Evolutionary conservation across 1,140 invertebrate species (phyloP).

Genomic region (Magallana angulata): DNA sequence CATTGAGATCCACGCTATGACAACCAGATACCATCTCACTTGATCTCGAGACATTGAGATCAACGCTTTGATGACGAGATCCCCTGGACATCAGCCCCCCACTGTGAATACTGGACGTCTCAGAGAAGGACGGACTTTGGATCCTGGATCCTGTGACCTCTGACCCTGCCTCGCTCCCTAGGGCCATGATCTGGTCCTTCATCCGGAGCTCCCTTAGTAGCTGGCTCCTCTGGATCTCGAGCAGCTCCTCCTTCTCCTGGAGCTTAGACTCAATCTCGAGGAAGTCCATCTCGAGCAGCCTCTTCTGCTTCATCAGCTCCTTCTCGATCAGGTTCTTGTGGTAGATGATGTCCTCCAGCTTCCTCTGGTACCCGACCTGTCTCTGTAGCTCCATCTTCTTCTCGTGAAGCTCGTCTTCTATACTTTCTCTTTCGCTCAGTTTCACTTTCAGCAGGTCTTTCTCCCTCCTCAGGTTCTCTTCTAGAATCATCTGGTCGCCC

Average conservation of each 20-base stretch:
- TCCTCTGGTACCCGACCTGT: constrained; percentile 64
- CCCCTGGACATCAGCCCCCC: background rate
- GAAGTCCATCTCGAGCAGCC: constrained; percentile 72
- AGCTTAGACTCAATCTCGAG: constrained; percentile 70
- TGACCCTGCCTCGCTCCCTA: background rate
- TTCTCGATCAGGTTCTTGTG: constrained; percentile 73
- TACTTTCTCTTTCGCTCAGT: constrained; percentile 59
- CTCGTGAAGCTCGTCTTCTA: constrained; percentile 61
- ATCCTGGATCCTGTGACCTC: background rate
- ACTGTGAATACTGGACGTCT: background rate
- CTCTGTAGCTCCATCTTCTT: constrained; percentile 62
- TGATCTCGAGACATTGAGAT: background rate
- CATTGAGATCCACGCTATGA: background rate
- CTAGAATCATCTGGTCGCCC: constrained; percentile 62
- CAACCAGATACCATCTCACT: too few relatives aligned
- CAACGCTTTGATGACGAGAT: background rate
- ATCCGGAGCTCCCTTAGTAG: constrained; percentile 68
- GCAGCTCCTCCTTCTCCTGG: constrained; percentile 68
- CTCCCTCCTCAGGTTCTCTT: constrained; percentile 67
- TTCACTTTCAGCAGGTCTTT: constrained; percentile 62
- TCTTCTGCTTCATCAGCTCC: constrained; percentile 74
- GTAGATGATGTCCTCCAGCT: constrained; percentile 70
- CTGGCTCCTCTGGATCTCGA: constrained; percentile 71
- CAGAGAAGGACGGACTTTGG: background rate
- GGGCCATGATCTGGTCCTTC: constrained; percentile 39